phyloP scores from a whole-genome alignment of 2,113 vertebrate genomes.

The Chaetorhynchus papuensis region DNA sequence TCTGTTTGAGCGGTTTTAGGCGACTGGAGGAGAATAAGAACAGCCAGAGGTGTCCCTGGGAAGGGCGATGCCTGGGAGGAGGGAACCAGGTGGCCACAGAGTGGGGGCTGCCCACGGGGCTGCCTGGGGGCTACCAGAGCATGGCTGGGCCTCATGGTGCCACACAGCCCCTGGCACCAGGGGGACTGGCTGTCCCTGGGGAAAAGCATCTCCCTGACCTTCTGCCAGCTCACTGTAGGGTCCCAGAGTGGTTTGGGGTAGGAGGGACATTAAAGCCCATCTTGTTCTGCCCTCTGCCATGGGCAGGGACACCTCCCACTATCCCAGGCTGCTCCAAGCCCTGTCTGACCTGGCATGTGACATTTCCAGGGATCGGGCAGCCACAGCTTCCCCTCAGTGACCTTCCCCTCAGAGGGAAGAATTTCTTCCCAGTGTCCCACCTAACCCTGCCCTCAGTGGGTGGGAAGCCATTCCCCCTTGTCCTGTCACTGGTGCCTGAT shows the following conservation, averaged over 20 bases:
- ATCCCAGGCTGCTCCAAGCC: not conserved
- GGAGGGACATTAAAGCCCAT: not conserved
- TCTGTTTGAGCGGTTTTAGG: not conserved
- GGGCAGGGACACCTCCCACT: not conserved
- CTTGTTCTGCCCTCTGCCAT: not conserved
- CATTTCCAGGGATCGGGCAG: not conserved
- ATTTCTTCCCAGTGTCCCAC: not conserved
- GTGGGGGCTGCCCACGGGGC: not conserved
- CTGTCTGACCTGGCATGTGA: not conserved
- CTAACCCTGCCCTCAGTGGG: not conserved
- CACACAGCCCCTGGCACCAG: not conserved
- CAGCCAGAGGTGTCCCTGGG: not conserved
- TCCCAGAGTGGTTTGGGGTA: not conserved
- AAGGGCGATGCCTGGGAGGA: not conserved
- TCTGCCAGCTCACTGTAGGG: not conserved
- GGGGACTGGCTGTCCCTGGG: fast-evolving
- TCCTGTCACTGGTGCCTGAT: not conserved
- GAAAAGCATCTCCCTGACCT: not conserved
- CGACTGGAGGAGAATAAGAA: fast-evolving
- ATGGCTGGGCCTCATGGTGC: fast-evolving
- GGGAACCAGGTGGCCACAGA: fast-evolving
- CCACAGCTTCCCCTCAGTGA: not conserved
- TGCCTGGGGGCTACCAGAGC: too few relatives aligned
- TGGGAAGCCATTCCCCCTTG: not conserved
- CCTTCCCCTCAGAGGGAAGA: not conserved